Base-by-base conservation (phyloP, 2,113 vertebrate species). In the Charadrius vociferus region DNA sequence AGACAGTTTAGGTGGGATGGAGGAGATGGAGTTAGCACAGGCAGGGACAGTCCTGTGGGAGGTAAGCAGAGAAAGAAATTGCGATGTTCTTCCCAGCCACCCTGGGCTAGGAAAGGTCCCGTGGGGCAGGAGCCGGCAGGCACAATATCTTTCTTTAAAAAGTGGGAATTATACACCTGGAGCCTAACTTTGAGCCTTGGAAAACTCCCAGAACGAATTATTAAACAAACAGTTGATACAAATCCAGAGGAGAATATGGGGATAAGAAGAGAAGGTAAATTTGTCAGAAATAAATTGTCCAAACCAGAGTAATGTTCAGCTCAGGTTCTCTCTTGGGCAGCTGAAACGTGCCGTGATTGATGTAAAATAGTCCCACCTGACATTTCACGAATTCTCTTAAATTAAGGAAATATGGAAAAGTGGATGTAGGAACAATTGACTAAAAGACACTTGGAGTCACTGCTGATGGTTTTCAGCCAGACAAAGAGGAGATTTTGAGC, bases 1-100 rank as follows among this genome's bases (percentile, higher is more conserved):
- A 45, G 37, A 14, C 1, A 2, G 34, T 75, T 94, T 70, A 74
- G 90, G 78, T 93, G 65, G 56, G 81, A 81, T 1, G 3, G 81
- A 91, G n/a, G 37, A 70, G 37, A 22, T 22, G 23, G 34, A 71
- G 32, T 63, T 34, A 45, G 70, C 61, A 55, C 3, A 70, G 47
- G 30, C 5, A 2, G 49, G 65, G 21, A 65, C 0, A 0, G 39
- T 50, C n/a, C 53, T 0, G 0, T 3, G n/a, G 65, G 74, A 79
- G 14, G n/a, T 59, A n/a, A 89, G 49, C 3, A 7, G 50, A 66
- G 45, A 55, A 71, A 67, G 15, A 14, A 93, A 41, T 5, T 29
- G 26, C 1, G 3, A 61, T 73, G n/a, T 3, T 81, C 30, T 50
- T 45, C 73, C 37, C 43, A 34, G 37, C 29, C 17, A 39, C 39